A percentile compares a stretch with the other conserved stretches of the same genome.
These are phyloP conservation scores for Phoenicopterus ruber DNA, from an alignment of 2,113 vertebrate genomes.

Conservation along the genomic window DNA sequence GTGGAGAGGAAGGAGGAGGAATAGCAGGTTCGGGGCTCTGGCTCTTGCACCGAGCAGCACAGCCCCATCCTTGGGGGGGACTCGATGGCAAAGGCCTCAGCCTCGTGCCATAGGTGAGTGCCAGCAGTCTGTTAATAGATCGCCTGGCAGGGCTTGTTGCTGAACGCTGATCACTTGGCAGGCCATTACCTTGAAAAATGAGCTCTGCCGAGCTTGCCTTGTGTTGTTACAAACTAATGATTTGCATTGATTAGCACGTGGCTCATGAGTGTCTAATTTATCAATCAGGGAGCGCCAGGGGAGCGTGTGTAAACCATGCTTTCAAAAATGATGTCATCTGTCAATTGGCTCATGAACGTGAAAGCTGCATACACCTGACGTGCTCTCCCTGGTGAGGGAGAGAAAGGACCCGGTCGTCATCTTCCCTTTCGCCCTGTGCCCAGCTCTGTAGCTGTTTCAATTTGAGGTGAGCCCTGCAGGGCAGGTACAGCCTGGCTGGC, in stretches of 20 bases:
- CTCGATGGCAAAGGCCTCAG: background rate
- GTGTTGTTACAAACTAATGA: slow-evolving; percentile 70
- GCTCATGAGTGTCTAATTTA: slow-evolving; percentile 68
- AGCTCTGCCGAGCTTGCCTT: slow-evolving; percentile 50
- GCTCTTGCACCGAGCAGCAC: background rate
- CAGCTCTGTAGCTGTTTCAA: background rate
- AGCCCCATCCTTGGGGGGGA: background rate
- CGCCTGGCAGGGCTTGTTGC: slow-evolving; percentile 5
- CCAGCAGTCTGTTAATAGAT: slow-evolving; percentile 20
- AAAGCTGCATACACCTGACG: background rate
- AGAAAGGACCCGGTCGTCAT: background rate
- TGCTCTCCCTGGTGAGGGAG: background rate
- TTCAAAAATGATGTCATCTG: slow-evolving; percentile 68
- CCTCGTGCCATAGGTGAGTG: background rate
- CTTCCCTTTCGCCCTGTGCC: background rate
- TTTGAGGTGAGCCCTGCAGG: background rate
- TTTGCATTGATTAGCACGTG: slow-evolving; percentile 71
- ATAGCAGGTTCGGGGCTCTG: background rate
- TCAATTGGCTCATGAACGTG: slow-evolving; percentile 5
- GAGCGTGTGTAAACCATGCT: slow-evolving; percentile 42
- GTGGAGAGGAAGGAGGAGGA: background rate
- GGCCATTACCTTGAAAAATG: slow-evolving; percentile 71
- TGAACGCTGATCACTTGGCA: slow-evolving; percentile 50
- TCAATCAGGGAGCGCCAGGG: slow-evolving; percentile 59
- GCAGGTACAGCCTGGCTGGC: background rate